Conservation (phyloP, 2,888 invertebrate species). For the Proisotoma minuta region DNA sequence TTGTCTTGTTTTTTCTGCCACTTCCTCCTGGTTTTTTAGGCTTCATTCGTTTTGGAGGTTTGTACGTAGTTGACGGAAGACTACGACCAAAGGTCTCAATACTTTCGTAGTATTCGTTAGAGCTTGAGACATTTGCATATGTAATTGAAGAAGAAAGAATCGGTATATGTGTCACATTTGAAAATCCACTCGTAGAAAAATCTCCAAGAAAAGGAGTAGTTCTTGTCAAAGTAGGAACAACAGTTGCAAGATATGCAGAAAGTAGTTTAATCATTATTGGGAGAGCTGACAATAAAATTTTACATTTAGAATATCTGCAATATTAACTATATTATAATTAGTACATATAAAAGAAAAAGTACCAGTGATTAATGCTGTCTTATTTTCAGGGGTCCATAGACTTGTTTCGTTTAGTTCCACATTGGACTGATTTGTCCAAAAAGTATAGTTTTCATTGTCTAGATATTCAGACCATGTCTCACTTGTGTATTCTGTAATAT, state of each 20-base stretch:
- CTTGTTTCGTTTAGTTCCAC: conserved; percentile 35
- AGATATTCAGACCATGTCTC: conserved; percentile 38
- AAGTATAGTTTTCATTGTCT: conserved; percentile 45
- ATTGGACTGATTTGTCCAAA: conserved; percentile 36
- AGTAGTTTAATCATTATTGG: conserved; percentile 39
- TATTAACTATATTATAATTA: background rate
- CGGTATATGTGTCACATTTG: conserved; percentile 34
- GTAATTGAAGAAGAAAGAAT: conserved; percentile 10
- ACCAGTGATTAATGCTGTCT: conserved; percentile 29
- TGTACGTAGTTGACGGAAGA: background rate
- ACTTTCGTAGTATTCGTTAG: conserved; percentile 8
- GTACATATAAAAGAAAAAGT: background rate
- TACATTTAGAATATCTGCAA: too few species aligned
- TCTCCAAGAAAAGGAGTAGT: conserved; percentile 40
- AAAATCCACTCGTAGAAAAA: conserved; percentile 13
- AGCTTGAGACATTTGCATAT: conserved; percentile 16
- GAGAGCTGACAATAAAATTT: conserved; percentile 25
- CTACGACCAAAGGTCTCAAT: background rate
- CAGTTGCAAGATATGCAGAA: conserved; percentile 26
- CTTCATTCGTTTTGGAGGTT: background rate
- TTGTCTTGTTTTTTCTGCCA: conserved; percentile 9
- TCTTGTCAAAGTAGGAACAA: conserved; percentile 27
- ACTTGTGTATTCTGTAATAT: conserved; percentile 8
- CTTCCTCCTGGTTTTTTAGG: conserved; percentile 3
- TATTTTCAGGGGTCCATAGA: conserved; percentile 38